Evolutionary conservation across 2,888 invertebrate species (phyloP), one percentile per base, ranked within the genome.

Genomic region (Helleia helle): DNA sequence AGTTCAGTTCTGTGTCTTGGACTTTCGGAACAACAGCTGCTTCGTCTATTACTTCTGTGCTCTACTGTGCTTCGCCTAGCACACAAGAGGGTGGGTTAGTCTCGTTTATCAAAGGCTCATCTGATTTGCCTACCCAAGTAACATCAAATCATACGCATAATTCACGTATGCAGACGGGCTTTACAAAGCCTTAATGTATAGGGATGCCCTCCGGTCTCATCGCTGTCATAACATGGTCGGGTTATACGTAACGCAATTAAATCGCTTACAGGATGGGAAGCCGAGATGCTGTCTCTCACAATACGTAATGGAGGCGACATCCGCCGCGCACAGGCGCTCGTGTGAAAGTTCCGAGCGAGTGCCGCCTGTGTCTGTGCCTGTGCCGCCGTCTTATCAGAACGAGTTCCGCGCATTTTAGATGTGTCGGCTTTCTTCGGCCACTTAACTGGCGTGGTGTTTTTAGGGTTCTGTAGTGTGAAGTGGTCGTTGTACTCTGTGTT

Each of bases 261-360:
- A n/a, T n/a, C 8, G 1, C 12, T 17, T 56, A 65, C 79, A 77
- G 83, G 81, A 81, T 79, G 81, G 76, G 73, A 76, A 79, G 75
- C 65, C 63, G 79, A 80, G 79, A 77, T 69, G 79, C 68, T 69
- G 75, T 49, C 49, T 73, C 65, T 71, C 69, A 81, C 80, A 80
- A 80, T 81, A 68, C 71, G 75, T 81, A 80, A 83, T 80, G 79
- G 79, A 75, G 66, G 61, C 71, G 76, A 74, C 81, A 80, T 81
- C 81, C 83, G 81, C 61, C 62, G 58, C 5, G 56, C 67, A n/a
- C n/a, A n/a, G n/a, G n/a, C 71, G 71, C 59, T 53, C 79, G 80
- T 81, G 81, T 79, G 81, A 81, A 81, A 81, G 77, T 79, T 74
- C 47, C 67, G n/a, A n/a, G n/a, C 65, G 72, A 69, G 68, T 71